Conservation (phyloP, 2,113 vertebrate genomes). For the Rhadina sibilatrix region DNA sequence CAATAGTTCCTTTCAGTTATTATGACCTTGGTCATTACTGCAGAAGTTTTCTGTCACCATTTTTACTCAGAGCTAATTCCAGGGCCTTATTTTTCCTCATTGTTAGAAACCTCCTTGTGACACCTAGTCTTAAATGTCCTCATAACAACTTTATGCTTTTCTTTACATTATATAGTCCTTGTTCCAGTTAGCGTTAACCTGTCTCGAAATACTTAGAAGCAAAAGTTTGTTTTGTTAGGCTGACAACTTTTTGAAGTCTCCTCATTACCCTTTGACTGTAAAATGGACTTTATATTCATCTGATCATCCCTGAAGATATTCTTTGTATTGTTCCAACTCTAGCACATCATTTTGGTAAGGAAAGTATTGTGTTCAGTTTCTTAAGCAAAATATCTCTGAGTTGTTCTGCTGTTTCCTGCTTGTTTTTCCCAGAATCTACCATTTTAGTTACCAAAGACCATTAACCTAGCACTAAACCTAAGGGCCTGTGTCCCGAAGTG, state of each 20-base stretch:
- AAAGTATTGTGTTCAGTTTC: background rate
- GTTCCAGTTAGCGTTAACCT: background rate
- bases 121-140: background rate
- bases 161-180: background rate
- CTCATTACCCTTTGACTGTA: background rate
- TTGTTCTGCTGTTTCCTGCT: background rate
- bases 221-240: background rate
- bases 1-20: background rate
- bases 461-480: background rate
- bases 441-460: background rate
- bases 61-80: background rate
- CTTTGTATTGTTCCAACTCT: background rate
- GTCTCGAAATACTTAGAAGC: background rate
- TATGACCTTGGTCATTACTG: background rate
- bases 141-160: background rate
- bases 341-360: background rate
- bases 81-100: background rate
- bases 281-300: background rate
- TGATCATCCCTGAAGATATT: background rate
- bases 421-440: background rate
- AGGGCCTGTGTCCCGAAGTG: background rate
- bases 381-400: background rate
- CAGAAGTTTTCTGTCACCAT: background rate
- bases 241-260: background rate
- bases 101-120: background rate